Evolutionary conservation across 2,113 vertebrate genomes (phyloP), one percentile per base, ranked within the genome.

Genomic region (Cyprinodon variegatus): DNA sequence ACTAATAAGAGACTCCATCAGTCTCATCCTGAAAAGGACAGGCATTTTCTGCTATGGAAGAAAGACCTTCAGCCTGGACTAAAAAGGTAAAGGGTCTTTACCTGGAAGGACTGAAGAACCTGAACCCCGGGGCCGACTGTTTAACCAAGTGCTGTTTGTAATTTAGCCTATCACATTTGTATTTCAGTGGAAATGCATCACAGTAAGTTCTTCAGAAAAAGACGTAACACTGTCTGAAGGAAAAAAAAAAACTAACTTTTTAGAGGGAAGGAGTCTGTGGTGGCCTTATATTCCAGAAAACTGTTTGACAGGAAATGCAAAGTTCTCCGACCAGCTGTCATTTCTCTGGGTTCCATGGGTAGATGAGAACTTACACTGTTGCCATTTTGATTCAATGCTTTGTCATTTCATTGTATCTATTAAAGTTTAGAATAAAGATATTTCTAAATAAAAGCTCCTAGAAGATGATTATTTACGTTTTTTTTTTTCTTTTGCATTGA

Each of bases 371-470:
- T 82, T 65, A 75, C 80, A 81, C 80, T 85, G 74, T 86, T 90
- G 36, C 86, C 84, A 89, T 90, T 81, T 78, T 92, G 82, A 89
- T 82, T 85, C 74, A 82, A 75, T 86, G 82, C 76, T 74, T 85
- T 90, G 84, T 88, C 86, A 86, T 93, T 82, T 89, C 77, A 81
- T 85, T 80, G 72, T 90, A 84, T 77, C 86, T 75, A 79, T 40
- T 82, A 45, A 78, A 73, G 77, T 82, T 84, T 85, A 78, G 77
- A 79, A 87, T 88, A 59, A 72, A 87, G 71, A 64, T 8, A 73
- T 90, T 93, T 94, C 86, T 89, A 92, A 93, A 94, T 93, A 93
- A 94, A 94, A 85, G 79, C 86, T 83, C 89, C 5, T 20, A 57
- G 50, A 4, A 6, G 68, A 66, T 76, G 78, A 86, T 89, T 77